A percentile compares a stretch with the other conserved stretches of the same genome.
These are phyloP conservation scores for Poecile atricapillus DNA, from an alignment of 2,113 vertebrate genomes.

Conservation along the genomic window DNA sequence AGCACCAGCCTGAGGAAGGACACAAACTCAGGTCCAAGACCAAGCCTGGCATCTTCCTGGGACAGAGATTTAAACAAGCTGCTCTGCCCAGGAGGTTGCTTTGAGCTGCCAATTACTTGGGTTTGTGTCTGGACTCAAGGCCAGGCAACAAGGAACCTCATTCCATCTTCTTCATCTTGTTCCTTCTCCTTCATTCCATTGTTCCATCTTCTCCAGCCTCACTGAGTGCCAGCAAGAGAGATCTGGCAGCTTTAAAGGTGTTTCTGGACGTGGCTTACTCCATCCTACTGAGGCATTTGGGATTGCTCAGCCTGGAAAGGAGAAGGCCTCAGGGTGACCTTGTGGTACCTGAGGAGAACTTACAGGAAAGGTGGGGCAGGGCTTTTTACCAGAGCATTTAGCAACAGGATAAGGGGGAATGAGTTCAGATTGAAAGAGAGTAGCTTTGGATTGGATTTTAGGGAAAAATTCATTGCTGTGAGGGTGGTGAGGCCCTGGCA, in stretches of 20 bases:
- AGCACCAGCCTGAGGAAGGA: background rate
- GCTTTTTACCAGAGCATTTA: background rate
- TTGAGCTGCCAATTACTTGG: background rate
- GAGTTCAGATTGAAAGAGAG: background rate
- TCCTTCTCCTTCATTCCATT: too few species aligned
- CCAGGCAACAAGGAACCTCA: background rate
- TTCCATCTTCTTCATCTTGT: too few species aligned
- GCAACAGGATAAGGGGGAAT: background rate
- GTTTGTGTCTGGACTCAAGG: background rate
- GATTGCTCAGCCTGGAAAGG: background rate
- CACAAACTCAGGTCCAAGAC: background rate
- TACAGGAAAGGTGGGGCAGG: background rate
- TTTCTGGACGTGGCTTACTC: background rate
- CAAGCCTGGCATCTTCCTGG: background rate
- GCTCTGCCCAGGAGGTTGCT: background rate
- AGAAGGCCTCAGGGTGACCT: background rate
- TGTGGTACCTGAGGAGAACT: background rate
- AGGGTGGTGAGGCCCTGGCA: background rate
- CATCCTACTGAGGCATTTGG: background rate
- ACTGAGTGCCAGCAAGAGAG: rapidly evolving
- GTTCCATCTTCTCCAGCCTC: background rate
- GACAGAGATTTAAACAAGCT: background rate
- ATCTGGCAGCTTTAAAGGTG: background rate
- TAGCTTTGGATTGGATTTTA: background rate
- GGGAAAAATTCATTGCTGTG: background rate